Base-by-base conservation (phyloP, 1,140 invertebrate genomes). In the Heliconius congener region DNA sequence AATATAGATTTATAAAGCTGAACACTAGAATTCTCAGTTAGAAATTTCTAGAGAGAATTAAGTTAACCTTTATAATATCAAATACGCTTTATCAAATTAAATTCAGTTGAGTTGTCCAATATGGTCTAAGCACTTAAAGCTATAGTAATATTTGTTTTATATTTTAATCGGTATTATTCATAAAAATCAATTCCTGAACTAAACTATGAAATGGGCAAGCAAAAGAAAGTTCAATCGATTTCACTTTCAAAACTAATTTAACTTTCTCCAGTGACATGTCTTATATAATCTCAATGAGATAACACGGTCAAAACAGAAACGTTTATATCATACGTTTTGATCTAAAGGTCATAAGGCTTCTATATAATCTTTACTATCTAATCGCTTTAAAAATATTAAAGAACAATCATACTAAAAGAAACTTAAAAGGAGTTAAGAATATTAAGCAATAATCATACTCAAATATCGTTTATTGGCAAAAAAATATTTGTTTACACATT, bases 201-300 rank as follows among this genome's bases (percentile, higher is more conserved):
- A 85, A 87, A 86, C 87, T 92, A 88, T 93, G 84, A 91, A 93
- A 91, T 92, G 87, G 85, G 89, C 93, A 93, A 94, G 91, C 92
- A 87, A 93, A 94, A 93, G 93, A 94, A 93, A 91, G 89, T 93
- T 87, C 90, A 93, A 94, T 94, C 90, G 91, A 94, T 94, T 94
- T 94, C 92, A 93, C 93, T 94, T 94, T 94, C 92, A 94, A 93
- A 93, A 92, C 92, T 93, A 94, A 93, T 92, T 93, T 94, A 93
- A 94, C 93, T 94, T 94, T 94, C 93, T 93, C 93, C 89, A 91
- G 87, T 93, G 92, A 93, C 93, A 93, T 88, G 93, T 93, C 87
- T 94, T 93, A 93, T 87, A 83, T 89, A 94, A 93, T 93, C 85
- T 88, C 81, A 86, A 88, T 87, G 86, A 93, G 88, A 90, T 92